A percentile compares a stretch with the other conserved stretches of the same genome.
Evolutionary conservation across 37 sponge, comb jelly and placozoan genomes (phyloP).

Genomic region (Hormiphora californensis): DNA sequence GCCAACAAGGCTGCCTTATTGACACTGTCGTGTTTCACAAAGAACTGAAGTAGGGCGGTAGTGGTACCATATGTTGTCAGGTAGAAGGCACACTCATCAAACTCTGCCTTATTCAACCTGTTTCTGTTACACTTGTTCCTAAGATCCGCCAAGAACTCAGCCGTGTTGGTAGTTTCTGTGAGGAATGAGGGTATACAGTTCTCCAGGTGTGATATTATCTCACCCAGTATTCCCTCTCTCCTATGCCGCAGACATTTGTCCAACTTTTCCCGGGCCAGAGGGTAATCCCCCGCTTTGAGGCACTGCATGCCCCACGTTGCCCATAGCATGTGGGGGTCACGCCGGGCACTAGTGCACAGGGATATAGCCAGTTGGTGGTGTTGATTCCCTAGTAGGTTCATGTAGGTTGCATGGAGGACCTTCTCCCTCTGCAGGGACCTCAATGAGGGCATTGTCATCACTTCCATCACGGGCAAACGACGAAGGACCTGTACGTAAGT

Average conservation of each 20-base stretch:
- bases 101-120: conserved; percentile 62
- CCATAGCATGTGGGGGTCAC: conserved; percentile 74
- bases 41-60: conserved; percentile 66
- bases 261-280: conserved; percentile 77
- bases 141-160: conserved; percentile 3
- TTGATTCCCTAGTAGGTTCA: conserved; percentile 11
- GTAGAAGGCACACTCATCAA: conserved; percentile 81
- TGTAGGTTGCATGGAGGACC: conserved; percentile 1
- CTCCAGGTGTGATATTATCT: background rate
- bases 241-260: conserved; percentile 68
- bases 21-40: conserved; percentile 64
- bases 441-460: background rate
- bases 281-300: conserved; percentile 76
- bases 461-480: background rate
- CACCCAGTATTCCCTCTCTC: conserved; percentile 11
- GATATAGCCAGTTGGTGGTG: conserved; percentile 24
- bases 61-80: conserved; percentile 70
- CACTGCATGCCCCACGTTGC: conserved; percentile 85
- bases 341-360: background rate
- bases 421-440: background rate
- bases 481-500: conserved; percentile 22
- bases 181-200: conserved; percentile 47
- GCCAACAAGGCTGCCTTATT: conserved; percentile 67
- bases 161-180: background rate
- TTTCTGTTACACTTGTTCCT: conserved; percentile 26